Evolutionary conservation across 2,888 invertebrate species (phyloP), one percentile per base, ranked within the genome.

Genomic region (Escarpia spicata): DNA sequence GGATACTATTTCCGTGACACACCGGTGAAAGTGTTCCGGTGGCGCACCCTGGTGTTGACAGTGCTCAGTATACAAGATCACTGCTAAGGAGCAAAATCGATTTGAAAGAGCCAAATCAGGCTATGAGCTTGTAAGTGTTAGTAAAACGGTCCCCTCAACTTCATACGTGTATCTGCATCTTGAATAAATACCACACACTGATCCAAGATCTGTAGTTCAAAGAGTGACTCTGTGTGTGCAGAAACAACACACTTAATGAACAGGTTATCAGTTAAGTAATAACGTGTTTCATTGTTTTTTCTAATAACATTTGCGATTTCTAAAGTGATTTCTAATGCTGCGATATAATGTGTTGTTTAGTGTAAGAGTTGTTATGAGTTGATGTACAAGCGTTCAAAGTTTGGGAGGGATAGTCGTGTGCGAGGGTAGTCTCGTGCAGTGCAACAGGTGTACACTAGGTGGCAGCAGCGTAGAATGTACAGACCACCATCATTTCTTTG

Each of bases 291-390:
- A 75, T 75, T 19, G 75, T 75, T 75, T 75, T 3, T 75, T n/a
- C n/a, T 26, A 75, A 75, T 26, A 26, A 75, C n/a, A 26, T 19
- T 75, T 75, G 75, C 26, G 75, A 52, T 75, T 75, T 75, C 75
- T 75, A 75, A n/a, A 26, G 75, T 6, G 75, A 52, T 75, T 75
- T 75, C 75, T 75, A 75, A n/a, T 75, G 75, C 26, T 75, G 75
- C 75, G 75, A 75, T 75, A 75, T 26, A 75, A 75, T 75, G 75
- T 75, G 75, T 75, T 75, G 75, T 75, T 75, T 75, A 75, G 75
- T 19, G 6, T 75, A 75, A 75, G 75, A 75, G 75, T 75, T 75
- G 75, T 52, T 52, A 52, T 75, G n/a, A 19, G 26, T 75, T 75
- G 75, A 75, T 75, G 75, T 75, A 75, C 75, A 75, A 75, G 75